Base-by-base conservation (phyloP, 2,797 vertebrate genomes). In the Threskiornis aethiopicus region DNA sequence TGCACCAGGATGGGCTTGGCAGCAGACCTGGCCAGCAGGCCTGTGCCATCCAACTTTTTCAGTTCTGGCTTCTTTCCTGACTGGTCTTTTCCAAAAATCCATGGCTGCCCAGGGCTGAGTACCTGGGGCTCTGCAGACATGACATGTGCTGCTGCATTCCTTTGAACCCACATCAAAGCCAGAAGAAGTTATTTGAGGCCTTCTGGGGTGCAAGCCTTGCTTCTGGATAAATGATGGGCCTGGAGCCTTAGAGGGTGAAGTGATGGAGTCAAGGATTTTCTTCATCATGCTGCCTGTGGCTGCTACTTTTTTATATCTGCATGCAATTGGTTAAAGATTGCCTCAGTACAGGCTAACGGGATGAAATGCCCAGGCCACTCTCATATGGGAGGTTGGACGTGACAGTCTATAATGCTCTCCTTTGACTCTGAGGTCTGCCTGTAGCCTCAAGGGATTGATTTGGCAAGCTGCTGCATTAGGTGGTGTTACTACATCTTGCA, bases 371-470 rank as follows among this genome's bases (percentile, higher is more conserved):
- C n/a, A 41, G 42, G 19, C 28, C 22, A 5, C 25, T 75, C 11
- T 81, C 11, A 9, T 13, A 1, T 13, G 33, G 52, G 22, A 77
- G 14, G 42, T 26, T 17, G 16, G 57, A 37, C 0, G 0, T 66
- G 46, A 41, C 6, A 41, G 13, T 65, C 22, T 33, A 2, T n/a
- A 18, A 51, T 21, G 28, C 12, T 83, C 19, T 59, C 35, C 55
- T 73, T 70, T 81, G 69, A 10, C 54, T 90, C 49, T 5, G 4
- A 69, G 44, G 24, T 51, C 58, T 87, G 41, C 46, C n/a, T 0
- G 0, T 46, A 61, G 31, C 59, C 28, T 65, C 28, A 20, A n/a
- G 24, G 57, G 10, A 17, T 61, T 44, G 49, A 26, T 61, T 72
- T 84, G 58, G 25, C 66, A 76, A 61, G 20, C 28, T 87, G 37